These are phyloP conservation scores for Steinernema hermaphroditum DNA, from an alignment of 2,888 invertebrate genomes.

Conservation along the genomic window DNA sequence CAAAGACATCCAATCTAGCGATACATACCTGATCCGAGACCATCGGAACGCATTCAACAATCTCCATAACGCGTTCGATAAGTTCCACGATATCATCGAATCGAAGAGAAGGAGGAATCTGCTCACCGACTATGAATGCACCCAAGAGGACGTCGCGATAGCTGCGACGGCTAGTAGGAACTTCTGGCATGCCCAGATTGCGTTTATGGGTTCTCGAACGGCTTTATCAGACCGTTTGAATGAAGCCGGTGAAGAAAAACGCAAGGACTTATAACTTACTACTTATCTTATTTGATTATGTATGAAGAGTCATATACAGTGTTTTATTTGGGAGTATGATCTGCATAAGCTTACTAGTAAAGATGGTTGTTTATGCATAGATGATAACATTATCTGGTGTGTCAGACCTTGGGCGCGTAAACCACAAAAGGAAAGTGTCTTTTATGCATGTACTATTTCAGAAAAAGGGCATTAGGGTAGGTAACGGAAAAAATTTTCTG, in stretches of 20 bases:
- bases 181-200: background rate
- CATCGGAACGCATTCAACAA: background rate
- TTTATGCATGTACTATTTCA: too few species aligned
- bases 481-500: conserved; percentile 32
- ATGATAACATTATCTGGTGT: too few species aligned
- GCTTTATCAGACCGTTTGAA: background rate
- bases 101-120: background rate
- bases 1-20: background rate
- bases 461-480: too few species aligned
- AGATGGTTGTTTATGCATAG: too few species aligned
- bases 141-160: background rate
- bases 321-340: too few species aligned
- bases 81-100: background rate
- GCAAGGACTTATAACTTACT: background rate
- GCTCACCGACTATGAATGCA: background rate
- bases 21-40: background rate
- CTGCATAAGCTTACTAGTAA: too few species aligned
- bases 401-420: too few species aligned
- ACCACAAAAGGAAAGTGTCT: too few species aligned
- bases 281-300: too few species aligned
- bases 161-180: background rate
- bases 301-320: too few species aligned
- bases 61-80: background rate
- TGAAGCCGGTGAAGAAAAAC: background rate
- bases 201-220: background rate